Evolutionary conservation across 1,140 invertebrate genomes (phyloP), one percentile per base, ranked within the genome.

Genomic region (Micrasema longulum): DNA sequence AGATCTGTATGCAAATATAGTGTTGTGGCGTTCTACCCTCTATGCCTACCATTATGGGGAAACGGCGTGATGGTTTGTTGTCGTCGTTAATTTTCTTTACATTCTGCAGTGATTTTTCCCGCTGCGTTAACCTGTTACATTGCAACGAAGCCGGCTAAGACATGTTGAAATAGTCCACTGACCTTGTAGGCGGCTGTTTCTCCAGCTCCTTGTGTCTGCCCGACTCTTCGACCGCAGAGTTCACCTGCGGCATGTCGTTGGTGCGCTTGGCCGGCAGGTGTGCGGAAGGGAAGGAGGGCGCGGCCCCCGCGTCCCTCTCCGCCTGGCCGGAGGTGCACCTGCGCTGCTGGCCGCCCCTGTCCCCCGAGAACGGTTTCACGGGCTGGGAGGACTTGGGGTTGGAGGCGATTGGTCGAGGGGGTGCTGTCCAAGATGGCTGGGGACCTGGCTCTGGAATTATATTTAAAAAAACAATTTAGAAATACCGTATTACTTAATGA

Each of bases 161-260:
- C n/a, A n/a, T n/a, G n/a, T n/a, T n/a, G n/a, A n/a, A n/a, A n/a
- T 47, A 31, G 5, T 47, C 14, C 43, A 35, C 23, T 36, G 31
- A 69, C 67, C 53, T 69, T 20, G 41, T 7, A 12, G 47, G 22
- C 10, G 41, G 38, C 23, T 60, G 67, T 16, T 69, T 69, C 10
- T 18, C 12, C 2, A 41, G n/a, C 35, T 69, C 67, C 26, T 69
- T 69, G n/a, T 69, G 52, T 35, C 11, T 50, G 36, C 3, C 22
- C 4, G 38, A 14, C 31, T 47, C 53, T 1, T 31, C 43, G 12
- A 35, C n/a, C 5, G 71, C 72, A 0, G 71, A 78, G 38, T 83
- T 82, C 5, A 80, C 77, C 71, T 80, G 80, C 2, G 79, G 79
- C 67, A 80, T 78, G 35, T 80, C 79, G 45, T 83, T 82, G 0